These are phyloP conservation scores for Andrena haemorrhoa DNA, from an alignment of 2,888 invertebrate genomes.

Conservation along the genomic window DNA sequence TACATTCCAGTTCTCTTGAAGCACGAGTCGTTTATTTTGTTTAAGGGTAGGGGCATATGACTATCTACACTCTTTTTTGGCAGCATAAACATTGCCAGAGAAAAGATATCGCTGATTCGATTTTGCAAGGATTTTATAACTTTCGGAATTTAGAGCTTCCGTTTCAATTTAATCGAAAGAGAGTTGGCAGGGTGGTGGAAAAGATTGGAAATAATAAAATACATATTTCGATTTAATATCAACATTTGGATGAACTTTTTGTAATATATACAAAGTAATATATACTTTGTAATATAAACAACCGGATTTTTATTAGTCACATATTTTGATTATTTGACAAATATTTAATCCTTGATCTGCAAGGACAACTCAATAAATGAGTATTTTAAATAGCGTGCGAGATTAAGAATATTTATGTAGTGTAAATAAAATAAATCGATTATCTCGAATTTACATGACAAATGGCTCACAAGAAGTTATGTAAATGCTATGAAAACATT, in stretches of 20 bases:
- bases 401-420: too few species aligned
- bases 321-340: too few species aligned
- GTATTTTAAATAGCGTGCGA: too few species aligned
- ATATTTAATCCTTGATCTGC: too few species aligned
- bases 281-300: too few species aligned
- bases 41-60: slow-evolving; percentile 15
- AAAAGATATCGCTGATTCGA: background rate
- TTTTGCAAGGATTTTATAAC: background rate
- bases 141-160: background rate
- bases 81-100: background rate
- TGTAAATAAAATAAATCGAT: too few species aligned
- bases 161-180: background rate
- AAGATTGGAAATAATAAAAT: background rate
- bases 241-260: too few species aligned
- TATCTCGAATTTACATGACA: too few species aligned
- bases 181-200: background rate
- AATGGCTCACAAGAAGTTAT: background rate
- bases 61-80: slow-evolving; percentile 12
- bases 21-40: slow-evolving; percentile 28
- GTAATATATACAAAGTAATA: too few species aligned
- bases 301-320: too few species aligned
- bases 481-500: background rate
- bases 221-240: too few species aligned
- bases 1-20: slow-evolving; percentile 37
- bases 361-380: too few species aligned